phyloP scores from a whole-genome alignment of 1,140 invertebrate genomes.

The Pogonus chalceus region DNA sequence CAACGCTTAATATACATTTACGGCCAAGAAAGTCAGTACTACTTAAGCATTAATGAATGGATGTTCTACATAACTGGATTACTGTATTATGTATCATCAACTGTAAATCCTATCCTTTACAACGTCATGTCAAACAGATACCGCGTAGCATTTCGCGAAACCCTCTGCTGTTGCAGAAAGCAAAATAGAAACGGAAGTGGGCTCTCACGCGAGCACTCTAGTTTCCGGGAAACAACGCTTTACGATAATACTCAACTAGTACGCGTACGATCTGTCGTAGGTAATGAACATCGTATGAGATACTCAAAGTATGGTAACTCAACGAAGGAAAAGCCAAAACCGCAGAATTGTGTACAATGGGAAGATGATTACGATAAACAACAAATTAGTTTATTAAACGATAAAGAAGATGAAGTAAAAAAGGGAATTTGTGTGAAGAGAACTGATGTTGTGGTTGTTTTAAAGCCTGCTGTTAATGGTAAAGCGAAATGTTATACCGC shows the following conservation, averaged over 20 bases:
- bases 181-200: slow-evolving; percentile 34
- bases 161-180: slow-evolving; percentile 44
- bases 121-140: slow-evolving; percentile 85
- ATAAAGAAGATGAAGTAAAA: background rate
- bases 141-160: slow-evolving; percentile 66
- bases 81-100: slow-evolving; percentile 80
- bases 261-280: slow-evolving; percentile 32
- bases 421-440: background rate
- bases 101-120: slow-evolving; percentile 85
- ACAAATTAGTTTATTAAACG: background rate
- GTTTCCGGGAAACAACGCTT: slow-evolving; percentile 43
- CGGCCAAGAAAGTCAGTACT: slow-evolving; percentile 47
- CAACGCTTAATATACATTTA: slow-evolving; percentile 74
- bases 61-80: slow-evolving; percentile 70
- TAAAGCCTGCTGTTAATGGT: background rate
- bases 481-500: slow-evolving; percentile 6
- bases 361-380: slow-evolving; percentile 8
- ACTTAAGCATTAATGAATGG: slow-evolving; percentile 61
- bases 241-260: slow-evolving; percentile 35
- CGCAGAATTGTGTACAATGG: slow-evolving; percentile 22
- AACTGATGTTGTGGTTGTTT: background rate
- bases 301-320: slow-evolving; percentile 9
- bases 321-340: slow-evolving; percentile 12
- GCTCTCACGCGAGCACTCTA: slow-evolving; percentile 42
- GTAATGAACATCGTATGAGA: slow-evolving; percentile 24